Conservation (phyloP, 30 jellyfish, hydroid and myxozoan genomes). For the Hydra vulgaris region DNA sequence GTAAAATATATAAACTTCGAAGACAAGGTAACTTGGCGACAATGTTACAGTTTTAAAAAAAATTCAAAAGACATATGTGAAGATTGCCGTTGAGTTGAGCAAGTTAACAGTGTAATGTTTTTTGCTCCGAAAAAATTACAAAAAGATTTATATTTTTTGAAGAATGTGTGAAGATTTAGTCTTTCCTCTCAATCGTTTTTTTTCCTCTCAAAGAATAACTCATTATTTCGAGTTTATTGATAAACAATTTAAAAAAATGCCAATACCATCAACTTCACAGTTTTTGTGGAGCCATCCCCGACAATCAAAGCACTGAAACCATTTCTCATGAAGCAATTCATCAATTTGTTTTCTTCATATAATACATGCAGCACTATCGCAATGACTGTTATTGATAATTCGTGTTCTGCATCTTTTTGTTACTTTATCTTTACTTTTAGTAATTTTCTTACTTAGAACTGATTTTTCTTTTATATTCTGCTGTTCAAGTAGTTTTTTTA, state of each 20-base stretch:
- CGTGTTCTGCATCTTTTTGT: neutral
- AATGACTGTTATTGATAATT: neutral
- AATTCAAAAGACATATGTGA: neutral
- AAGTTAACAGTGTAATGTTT: neutral
- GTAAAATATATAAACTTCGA: too few relatives aligned
- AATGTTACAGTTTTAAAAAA: too few relatives aligned
- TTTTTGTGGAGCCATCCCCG: neutral
- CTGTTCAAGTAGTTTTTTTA: neutral
- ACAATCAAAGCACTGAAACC: neutral
- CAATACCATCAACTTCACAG: too few relatives aligned
- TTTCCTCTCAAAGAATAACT: too few relatives aligned
- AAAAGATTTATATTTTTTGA: too few relatives aligned
- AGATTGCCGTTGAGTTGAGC: neutral
- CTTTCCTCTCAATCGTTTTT: too few relatives aligned
- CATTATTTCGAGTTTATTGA: too few relatives aligned
- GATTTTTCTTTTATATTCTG: neutral
- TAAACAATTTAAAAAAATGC: too few relatives aligned
- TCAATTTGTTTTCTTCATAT: neutral
- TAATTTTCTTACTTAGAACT: neutral
- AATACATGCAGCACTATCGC: neutral
- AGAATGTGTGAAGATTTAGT: too few relatives aligned
- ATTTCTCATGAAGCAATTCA: neutral
- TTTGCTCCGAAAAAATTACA: neutral
- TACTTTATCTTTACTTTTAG: neutral
- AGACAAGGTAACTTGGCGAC: too few relatives aligned